Evolutionary conservation across 1,140 invertebrate genomes (phyloP), one percentile per base, ranked within the genome.

Genomic region (Acromyrmex echinatior): DNA sequence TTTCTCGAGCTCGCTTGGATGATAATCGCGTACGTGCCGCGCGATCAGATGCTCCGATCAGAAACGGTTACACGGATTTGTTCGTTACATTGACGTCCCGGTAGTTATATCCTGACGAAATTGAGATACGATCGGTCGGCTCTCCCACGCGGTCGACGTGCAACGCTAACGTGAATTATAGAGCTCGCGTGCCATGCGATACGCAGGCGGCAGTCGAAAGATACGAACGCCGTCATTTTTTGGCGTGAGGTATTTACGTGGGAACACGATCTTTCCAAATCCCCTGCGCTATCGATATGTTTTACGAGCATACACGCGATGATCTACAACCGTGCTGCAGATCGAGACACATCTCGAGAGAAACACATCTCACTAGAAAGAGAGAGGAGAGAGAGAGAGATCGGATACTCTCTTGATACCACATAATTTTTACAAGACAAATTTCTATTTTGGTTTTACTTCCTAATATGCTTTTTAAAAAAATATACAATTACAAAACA

Each of bases 221-320:
- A 87, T 82, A 86, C 81, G 63, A 49, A 65, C 51, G 25, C 14
- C 28, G 31, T 81, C 60, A 84, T 90, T 88, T 35, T 92, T 86
- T 74, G 31, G 77, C 58, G 16, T 73, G 89, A 90, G 65, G 53
- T 92, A 93, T 93, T 92, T 93, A 93, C 92, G 92, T 92, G 92
- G 86, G 92, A 92, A 87, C 87, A 91, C 86, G 62, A 70, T 87
- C 88, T 87, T 84, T 60, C 65, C 21, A 56, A 78, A 86, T 84
- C 51, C 39, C 65, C 51, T 14, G 51, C 79, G 86, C 39, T 58
- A 74, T 51, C 14, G 39, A 45, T n/a, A 56, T 31, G 53, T 74
- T 84, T 68, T 81, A 86, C 39, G 73, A 39, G 70, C 45, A 14
- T 25, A 16, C 31, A n/a, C 12, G 53, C 39, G 71, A 77, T 90